These are phyloP conservation scores for Melanerpes formicivorus DNA, from an alignment of 2,113 vertebrate species.

Conservation along the genomic window DNA sequence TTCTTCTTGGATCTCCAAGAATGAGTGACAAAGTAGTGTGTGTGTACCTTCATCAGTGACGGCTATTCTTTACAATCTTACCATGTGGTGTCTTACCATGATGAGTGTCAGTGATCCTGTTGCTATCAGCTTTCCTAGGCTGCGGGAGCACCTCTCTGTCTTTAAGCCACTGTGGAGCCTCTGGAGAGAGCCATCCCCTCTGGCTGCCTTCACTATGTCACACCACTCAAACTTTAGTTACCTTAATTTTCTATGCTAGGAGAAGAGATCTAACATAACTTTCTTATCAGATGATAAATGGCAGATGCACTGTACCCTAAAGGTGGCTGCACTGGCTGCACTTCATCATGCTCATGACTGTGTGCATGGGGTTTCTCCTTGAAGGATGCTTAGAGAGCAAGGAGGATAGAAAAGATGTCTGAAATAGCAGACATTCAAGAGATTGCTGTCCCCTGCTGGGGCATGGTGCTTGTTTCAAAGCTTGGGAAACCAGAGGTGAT, in stretches of 20 bases:
- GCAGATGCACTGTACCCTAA: background rate
- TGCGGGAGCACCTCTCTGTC: accelerated
- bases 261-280: background rate
- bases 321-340: background rate
- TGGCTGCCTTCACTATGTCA: background rate
- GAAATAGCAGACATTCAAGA: background rate
- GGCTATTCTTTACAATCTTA: background rate
- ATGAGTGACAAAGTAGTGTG: background rate
- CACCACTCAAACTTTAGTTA: background rate
- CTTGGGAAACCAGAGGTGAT: background rate
- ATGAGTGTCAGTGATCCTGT: background rate
- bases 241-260: background rate
- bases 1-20: background rate
- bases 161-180: background rate
- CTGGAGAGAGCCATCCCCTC: background rate
- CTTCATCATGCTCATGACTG: background rate
- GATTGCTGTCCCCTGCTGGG: background rate
- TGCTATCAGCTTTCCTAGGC: background rate
- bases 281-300: background rate
- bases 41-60: background rate
- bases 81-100: background rate
- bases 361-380: background rate
- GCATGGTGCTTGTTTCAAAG: background rate
- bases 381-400: background rate
- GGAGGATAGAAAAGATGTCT: background rate